Percentiles rank a stretch among this genome's conserved stretches.
Evolutionary conservation across 2,113 vertebrate genomes (phyloP).

Genomic region (Forbesichthys agassizii): DNA sequence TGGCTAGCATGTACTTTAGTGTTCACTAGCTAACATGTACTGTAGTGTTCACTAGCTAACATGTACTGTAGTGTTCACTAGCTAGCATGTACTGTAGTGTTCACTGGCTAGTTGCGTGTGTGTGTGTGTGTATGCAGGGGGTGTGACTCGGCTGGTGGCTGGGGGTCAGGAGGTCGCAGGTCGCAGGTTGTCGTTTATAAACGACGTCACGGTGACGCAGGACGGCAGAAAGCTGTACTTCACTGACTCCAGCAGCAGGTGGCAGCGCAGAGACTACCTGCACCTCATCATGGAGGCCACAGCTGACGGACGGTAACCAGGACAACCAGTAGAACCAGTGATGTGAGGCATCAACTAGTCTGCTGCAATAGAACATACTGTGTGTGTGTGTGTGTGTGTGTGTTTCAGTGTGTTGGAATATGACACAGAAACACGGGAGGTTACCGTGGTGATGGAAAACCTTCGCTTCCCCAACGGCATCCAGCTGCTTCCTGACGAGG

Average conservation of each 20-base stretch:
- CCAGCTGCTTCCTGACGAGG: slow-evolving; percentile 90
- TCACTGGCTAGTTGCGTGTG: background rate
- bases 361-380: background rate
- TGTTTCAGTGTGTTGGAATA: slow-evolving; percentile 86
- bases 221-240: slow-evolving; percentile 96
- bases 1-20: no score
- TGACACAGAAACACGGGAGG: slow-evolving; percentile 83
- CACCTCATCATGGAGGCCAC: slow-evolving; percentile 91
- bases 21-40: no score
- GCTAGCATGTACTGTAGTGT: no score
- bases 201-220: slow-evolving; percentile 87
- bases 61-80: no score
- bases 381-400: background rate
- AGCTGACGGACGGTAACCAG: slow-evolving; percentile 87
- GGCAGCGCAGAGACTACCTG: slow-evolving; percentile 89
- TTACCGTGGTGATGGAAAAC: slow-evolving; percentile 91
- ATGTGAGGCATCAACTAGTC: background rate
- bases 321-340: background rate
- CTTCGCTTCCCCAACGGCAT: slow-evolving; percentile 94
- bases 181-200: slow-evolving; percentile 88
- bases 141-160: slow-evolving; percentile 77
- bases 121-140: slow-evolving; percentile 73
- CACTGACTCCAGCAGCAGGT: slow-evolving; percentile 94
- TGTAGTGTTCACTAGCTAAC: no score
- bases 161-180: slow-evolving; percentile 81